Percentiles rank a stretch among this genome's conserved stretches.
Conservation (phyloP, 2,113 vertebrate genomes). For the Todiramphus saurophagus region DNA sequence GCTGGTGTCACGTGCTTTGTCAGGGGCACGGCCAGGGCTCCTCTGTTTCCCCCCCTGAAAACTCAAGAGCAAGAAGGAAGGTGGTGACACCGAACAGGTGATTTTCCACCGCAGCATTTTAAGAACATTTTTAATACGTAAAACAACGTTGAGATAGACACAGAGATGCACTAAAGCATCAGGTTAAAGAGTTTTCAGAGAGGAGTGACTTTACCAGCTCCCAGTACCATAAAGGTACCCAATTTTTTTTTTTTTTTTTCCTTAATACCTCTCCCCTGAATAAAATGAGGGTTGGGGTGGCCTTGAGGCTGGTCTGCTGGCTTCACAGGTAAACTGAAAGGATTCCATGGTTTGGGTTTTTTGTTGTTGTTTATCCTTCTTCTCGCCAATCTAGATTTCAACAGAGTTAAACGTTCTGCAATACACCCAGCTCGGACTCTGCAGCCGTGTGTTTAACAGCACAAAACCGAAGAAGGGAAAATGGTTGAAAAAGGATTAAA, state of each 20-base stretch:
- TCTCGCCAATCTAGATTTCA: not conserved
- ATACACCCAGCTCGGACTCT: not conserved
- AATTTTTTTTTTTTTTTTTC: not conserved
- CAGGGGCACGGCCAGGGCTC: not conserved
- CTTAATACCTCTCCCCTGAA: not conserved
- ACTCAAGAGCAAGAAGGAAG: not conserved
- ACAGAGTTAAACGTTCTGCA: not conserved
- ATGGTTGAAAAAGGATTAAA: not conserved
- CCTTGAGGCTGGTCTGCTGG: not conserved
- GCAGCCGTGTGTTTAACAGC: not conserved
- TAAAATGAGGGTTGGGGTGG: not conserved
- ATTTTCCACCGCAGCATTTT: not conserved
- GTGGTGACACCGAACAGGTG: not conserved
- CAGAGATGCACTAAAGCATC: not conserved
- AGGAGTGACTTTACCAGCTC: not conserved
- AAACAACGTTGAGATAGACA: not conserved
- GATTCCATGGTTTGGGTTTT: not conserved
- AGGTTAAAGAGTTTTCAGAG: not conserved
- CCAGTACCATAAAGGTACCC: not conserved
- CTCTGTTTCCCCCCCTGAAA: not conserved
- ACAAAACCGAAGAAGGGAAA: not conserved
- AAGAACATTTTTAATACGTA: too few species aligned
- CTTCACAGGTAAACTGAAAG: not conserved
- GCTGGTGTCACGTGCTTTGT: fast-evolving
- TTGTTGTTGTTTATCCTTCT: not conserved